These are phyloP conservation scores for Nemopilema nomurai DNA, from an alignment of 30 jellyfish, hydroid and myxozoan genomes.

Conservation along the genomic window DNA sequence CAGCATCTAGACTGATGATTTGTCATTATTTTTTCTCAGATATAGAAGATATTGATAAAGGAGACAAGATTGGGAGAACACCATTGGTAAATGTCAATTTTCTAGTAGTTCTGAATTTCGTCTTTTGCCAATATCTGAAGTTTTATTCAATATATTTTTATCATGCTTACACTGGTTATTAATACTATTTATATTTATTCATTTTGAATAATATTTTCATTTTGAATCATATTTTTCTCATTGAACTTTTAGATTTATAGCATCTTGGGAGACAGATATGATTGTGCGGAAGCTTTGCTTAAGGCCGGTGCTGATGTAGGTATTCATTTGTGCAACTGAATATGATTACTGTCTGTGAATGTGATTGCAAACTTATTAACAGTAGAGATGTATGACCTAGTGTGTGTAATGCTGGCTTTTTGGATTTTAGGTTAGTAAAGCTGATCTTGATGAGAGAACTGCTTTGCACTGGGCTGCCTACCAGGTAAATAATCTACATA, in stretches of 20 bases:
- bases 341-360: too few species aligned
- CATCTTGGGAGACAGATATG: slow-evolving; percentile 87
- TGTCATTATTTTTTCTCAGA: too few species aligned
- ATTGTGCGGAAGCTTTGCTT: slow-evolving; percentile 80
- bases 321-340: too few species aligned
- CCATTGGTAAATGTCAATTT: slow-evolving; percentile 65
- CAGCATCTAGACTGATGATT: too few species aligned
- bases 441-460: slow-evolving; percentile 94
- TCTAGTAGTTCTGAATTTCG: not conserved
- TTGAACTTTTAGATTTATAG: slow-evolving; percentile 76
- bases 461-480: slow-evolving; percentile 99
- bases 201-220: not conserved
- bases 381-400: too few species aligned
- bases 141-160: too few species aligned
- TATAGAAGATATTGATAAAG: slow-evolving; percentile 67
- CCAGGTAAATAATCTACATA: slow-evolving; percentile 82
- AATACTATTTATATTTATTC: too few species aligned
- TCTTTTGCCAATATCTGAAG: not conserved
- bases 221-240: not conserved
- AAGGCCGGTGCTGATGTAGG: slow-evolving; percentile 94
- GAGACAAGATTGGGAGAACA: slow-evolving; percentile 93
- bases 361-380: not conserved
- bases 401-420: not conserved
- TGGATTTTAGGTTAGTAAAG: slow-evolving; percentile 37
- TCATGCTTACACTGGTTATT: too few species aligned